Conservation (phyloP, 2,113 vertebrate species). For the Azemiops feae region DNA sequence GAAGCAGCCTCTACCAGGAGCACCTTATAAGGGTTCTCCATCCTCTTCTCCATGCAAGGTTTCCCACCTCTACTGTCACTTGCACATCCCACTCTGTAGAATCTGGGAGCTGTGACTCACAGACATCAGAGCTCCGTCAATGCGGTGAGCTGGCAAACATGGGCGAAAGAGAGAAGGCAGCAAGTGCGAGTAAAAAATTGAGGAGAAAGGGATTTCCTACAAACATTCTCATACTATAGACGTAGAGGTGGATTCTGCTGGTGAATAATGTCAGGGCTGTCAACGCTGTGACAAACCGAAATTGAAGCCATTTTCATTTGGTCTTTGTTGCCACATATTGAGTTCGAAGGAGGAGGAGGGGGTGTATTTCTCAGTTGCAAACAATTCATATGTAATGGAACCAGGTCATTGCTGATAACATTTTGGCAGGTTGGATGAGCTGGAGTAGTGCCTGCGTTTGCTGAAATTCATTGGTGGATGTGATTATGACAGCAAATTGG, state of each 20-base stretch:
- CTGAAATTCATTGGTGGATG: too few species aligned
- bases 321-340: too few species aligned
- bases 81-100: neutral
- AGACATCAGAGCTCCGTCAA: neutral
- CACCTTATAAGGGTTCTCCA: neutral
- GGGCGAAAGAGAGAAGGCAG: neutral
- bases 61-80: neutral
- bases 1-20: neutral
- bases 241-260: neutral
- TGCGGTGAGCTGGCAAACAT: neutral
- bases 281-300: too few species aligned
- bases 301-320: too few species aligned
- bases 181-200: neutral
- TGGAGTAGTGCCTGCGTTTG: too few species aligned
- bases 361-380: too few species aligned
- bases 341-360: too few species aligned
- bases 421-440: too few species aligned
- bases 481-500: too few species aligned
- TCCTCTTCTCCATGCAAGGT: neutral
- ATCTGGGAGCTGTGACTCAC: neutral
- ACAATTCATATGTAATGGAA: too few species aligned
- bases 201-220: neutral
- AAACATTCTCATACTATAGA: neutral
- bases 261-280: neutral
- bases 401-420: too few species aligned